Evolutionary conservation across 1,140 invertebrate genomes (phyloP).

Genomic region (Araneus ventricosus): DNA sequence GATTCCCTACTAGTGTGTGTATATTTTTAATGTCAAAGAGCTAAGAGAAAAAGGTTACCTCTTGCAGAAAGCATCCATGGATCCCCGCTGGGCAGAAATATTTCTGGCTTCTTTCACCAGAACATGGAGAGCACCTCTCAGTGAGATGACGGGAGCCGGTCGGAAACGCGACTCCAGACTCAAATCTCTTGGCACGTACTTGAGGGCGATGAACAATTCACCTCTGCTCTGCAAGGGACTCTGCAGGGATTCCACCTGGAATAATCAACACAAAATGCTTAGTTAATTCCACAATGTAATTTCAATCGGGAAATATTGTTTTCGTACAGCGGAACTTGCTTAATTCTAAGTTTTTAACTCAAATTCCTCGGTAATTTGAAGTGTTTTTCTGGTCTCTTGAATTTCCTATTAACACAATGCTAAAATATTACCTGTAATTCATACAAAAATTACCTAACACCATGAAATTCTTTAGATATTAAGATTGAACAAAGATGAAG

Average conservation of each 20-base stretch:
- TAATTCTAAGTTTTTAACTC: too few species aligned
- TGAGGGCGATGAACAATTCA: slow-evolving; percentile 94
- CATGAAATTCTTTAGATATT: too few species aligned
- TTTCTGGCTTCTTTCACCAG: slow-evolving; percentile 96
- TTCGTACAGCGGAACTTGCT: too few species aligned
- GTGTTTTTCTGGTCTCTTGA: too few species aligned
- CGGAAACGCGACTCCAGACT: slow-evolving; percentile 83
- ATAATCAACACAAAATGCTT: background rate
- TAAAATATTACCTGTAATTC: too few species aligned
- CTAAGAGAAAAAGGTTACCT: slow-evolving; percentile 86
- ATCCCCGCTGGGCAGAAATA: slow-evolving; percentile 90
- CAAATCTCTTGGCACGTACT: slow-evolving; percentile 90
- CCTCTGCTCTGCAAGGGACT: slow-evolving; percentile 87
- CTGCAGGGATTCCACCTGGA: slow-evolving; percentile 58
- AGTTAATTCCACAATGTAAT: background rate
- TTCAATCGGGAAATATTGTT: too few species aligned
- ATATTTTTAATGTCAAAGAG: too few species aligned
- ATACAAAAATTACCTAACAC: too few species aligned
- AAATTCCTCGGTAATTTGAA: too few species aligned
- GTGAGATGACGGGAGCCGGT: slow-evolving; percentile 77
- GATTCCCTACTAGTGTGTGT: too few species aligned
- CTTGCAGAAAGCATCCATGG: slow-evolving; percentile 97
- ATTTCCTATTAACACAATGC: too few species aligned
- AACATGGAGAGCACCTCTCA: slow-evolving; percentile 91
- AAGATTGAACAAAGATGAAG: too few species aligned